Evolutionary conservation across 1,140 invertebrate species (phyloP).

Genomic region (Linepithema humile): DNA sequence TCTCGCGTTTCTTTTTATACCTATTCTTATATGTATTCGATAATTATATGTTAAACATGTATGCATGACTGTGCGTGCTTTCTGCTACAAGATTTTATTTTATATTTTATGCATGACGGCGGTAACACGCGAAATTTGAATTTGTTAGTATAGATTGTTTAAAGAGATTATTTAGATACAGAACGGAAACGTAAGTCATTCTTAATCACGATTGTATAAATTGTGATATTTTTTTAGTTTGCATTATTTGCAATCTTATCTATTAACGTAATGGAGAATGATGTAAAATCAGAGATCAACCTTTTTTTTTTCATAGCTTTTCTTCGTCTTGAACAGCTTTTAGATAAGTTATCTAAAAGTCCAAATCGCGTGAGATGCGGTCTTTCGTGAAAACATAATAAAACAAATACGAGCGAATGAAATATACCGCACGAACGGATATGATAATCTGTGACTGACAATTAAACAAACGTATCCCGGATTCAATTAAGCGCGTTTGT

Average conservation of each 20-base stretch:
- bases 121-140: slow-evolving; percentile 40
- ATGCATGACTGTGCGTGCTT: not conserved
- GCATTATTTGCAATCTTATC: not conserved
- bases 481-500: not conserved
- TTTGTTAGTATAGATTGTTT: not conserved
- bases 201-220: not conserved
- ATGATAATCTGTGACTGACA: not conserved
- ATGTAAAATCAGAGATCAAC: no score
- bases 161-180: slow-evolving; percentile 9
- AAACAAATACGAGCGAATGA: not conserved
- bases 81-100: slow-evolving; percentile 1
- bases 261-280: no score
- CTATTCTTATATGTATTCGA: not conserved
- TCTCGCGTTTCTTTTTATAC: not conserved
- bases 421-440: not conserved
- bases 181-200: not conserved
- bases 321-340: not conserved
- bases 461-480: not conserved
- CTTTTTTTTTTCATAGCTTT: no score
- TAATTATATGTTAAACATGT: not conserved
- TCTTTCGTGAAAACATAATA: not conserved
- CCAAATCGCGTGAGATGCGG: slow-evolving; percentile 15
- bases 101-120: not conserved
- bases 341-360: slow-evolving; percentile 20
- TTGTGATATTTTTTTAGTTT: not conserved